A percentile compares a stretch with the other conserved stretches of the same genome.
phyloP scores from a whole-genome alignment of 1,140 invertebrate species.

The Grapholita molesta region DNA sequence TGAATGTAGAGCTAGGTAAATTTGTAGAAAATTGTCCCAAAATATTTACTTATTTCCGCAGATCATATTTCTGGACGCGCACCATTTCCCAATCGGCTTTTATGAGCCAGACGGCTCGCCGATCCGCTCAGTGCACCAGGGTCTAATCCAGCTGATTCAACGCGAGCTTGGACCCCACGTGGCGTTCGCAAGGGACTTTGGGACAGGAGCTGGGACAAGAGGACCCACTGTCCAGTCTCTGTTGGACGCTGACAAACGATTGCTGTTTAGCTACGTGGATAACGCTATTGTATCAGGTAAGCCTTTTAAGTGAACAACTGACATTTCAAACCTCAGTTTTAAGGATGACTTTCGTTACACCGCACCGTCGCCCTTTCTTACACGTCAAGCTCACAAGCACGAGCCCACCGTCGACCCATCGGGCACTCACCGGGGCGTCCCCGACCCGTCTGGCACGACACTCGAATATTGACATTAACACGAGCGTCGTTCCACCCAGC shows the following conservation, averaged over 20 bases:
- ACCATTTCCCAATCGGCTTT: conserved; percentile 85
- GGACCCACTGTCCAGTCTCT: conserved; percentile 82
- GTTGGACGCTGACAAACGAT: conserved; percentile 79
- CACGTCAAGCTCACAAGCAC: too few species aligned
- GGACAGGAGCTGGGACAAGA: conserved; percentile 58
- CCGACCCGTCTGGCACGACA: too few species aligned
- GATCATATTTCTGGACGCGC: conserved; percentile 85
- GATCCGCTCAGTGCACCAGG: conserved; percentile 76
- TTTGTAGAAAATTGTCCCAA: too few species aligned
- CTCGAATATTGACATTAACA: too few species aligned
- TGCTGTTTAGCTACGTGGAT: conserved; percentile 84
- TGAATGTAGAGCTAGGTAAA: too few species aligned
- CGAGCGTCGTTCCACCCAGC: too few species aligned
- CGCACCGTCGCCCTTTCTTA: too few species aligned
- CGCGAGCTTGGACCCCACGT: conserved; percentile 79
- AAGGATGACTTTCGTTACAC: too few species aligned
- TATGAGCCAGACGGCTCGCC: conserved; percentile 67
- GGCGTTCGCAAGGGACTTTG: conserved; percentile 73
- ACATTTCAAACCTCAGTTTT: neutral
- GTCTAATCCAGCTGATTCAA: conserved; percentile 80
- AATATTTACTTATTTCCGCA: conserved; percentile 28
- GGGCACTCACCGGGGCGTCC: too few species aligned
- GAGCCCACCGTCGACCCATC: too few species aligned
- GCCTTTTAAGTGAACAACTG: conserved; percentile 1
- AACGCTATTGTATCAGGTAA: conserved; percentile 78